Percentiles rank a stretch among this genome's conserved stretches.
These are phyloP conservation scores for Chionoecetes opilio DNA, from an alignment of 1,140 invertebrate species.

Conservation along the genomic window DNA sequence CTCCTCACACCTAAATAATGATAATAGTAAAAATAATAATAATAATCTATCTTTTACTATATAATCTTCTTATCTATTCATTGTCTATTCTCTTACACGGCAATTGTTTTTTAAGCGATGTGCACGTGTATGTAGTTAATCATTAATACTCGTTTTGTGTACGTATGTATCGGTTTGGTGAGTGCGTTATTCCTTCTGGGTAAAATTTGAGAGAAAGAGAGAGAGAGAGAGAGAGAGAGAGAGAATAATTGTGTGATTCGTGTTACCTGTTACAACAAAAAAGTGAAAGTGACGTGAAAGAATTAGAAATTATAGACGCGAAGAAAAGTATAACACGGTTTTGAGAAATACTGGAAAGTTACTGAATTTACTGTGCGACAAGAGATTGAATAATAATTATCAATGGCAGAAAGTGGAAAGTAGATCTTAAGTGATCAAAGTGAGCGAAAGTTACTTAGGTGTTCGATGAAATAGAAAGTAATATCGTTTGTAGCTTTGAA, in stretches of 20 bases:
- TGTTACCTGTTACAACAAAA: neutral
- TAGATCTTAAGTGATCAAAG: too few species aligned
- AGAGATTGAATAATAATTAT: too few species aligned
- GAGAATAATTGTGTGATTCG: neutral
- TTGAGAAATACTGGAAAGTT: neutral
- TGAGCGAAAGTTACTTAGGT: too few species aligned
- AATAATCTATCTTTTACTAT: too few species aligned
- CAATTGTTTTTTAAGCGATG: too few species aligned
- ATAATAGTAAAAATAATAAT: neutral
- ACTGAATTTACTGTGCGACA: neutral
- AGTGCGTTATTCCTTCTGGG: slow-evolving; percentile 4
- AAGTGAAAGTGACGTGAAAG: neutral
- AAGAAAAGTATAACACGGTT: neutral
- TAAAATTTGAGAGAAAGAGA: slow-evolving; percentile 22
- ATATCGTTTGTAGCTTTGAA: neutral
- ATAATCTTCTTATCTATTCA: too few species aligned
- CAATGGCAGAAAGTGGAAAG: too few species aligned
- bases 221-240: slow-evolving; percentile 46
- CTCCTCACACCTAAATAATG: neutral
- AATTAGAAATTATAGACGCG: neutral
- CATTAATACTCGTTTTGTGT: too few species aligned
- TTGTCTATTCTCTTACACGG: too few species aligned
- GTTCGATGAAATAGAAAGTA: too few species aligned
- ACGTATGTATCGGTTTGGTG: neutral
- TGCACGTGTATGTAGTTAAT: neutral